A percentile compares a stretch with the other conserved stretches of the same genome.
Evolutionary conservation across 1,140 invertebrate species (phyloP).

Genomic region (Drosophila lacertosa): DNA sequence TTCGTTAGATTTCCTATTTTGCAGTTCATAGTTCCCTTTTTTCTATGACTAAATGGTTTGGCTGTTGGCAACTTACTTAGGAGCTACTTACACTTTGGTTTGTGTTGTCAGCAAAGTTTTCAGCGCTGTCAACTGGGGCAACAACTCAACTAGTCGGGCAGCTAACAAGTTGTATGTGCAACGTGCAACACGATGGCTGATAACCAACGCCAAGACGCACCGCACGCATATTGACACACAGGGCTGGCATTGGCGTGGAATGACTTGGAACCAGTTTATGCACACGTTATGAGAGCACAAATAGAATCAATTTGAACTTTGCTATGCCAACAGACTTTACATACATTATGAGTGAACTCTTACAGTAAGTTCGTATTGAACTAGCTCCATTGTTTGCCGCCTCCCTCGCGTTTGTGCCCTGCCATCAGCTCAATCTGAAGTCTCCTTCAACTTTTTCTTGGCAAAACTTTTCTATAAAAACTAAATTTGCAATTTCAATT

Average conservation of each 20-base stretch:
- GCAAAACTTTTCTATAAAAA: constrained; percentile 34
- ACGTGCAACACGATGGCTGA: constrained; percentile 38
- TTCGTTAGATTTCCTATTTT: background rate
- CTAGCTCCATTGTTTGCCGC: background rate
- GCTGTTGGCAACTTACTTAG: constrained; percentile 38
- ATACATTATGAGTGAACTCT: no score
- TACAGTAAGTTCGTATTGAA: background rate
- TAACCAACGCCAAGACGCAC: constrained; percentile 15
- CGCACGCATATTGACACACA: constrained; percentile 25
- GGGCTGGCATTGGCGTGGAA: constrained; percentile 18
- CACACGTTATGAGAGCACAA: background rate
- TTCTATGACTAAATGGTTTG: background rate
- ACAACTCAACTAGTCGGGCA: constrained; percentile 66
- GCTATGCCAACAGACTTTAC: background rate
- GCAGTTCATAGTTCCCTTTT: background rate
- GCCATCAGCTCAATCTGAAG: constrained; percentile 17
- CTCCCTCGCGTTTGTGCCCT: constrained; percentile 36
- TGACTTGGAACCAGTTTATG: background rate
- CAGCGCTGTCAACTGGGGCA: constrained; percentile 67
- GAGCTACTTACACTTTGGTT: constrained; percentile 25
- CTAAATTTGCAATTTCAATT: constrained; percentile 50
- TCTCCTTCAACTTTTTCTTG: constrained; percentile 23
- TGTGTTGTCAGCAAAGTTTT: constrained; percentile 73
- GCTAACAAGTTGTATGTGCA: constrained; percentile 56
- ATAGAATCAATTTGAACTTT: background rate